phyloP scores from a whole-genome alignment of 2,797 vertebrate species.

The Columba guinea region DNA sequence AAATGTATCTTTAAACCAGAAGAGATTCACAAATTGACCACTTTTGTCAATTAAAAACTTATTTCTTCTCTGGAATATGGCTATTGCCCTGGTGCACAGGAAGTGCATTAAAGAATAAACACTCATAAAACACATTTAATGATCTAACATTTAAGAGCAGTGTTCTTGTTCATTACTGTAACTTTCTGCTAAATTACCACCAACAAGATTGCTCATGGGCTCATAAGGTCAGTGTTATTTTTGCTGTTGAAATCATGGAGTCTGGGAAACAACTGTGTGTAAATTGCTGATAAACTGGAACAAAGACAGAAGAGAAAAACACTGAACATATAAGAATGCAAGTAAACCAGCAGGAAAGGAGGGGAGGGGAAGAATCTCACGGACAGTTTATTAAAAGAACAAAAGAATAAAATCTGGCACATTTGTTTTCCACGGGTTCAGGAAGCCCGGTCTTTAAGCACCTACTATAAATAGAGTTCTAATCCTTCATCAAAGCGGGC shows the following conservation, averaged over 20 bases:
- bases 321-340: conserved; percentile 61
- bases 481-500: conserved; percentile 44
- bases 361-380: conserved; percentile 63
- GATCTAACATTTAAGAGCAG: conserved; percentile 44
- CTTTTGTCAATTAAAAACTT: not conserved
- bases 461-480: conserved; percentile 59
- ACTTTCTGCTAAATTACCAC: conserved; percentile 62
- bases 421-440: conserved; percentile 57
- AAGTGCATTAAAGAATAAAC: conserved; percentile 48
- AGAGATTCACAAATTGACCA: not conserved
- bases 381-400: conserved; percentile 70
- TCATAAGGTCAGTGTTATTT: conserved; percentile 69
- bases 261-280: conserved; percentile 71
- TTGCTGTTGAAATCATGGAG: conserved; percentile 49
- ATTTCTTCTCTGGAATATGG: not conserved
- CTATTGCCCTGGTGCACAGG: conserved; percentile 26
- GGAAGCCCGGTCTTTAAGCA: conserved; percentile 58
- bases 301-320: conserved; percentile 65
- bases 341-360: conserved; percentile 69
- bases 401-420: conserved; percentile 63
- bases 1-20: not conserved
- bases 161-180: conserved; percentile 32
- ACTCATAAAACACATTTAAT: conserved; percentile 40
- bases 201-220: conserved; percentile 19
- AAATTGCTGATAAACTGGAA: conserved; percentile 71